Base-by-base conservation (phyloP, 1,140 invertebrate genomes). In the Euwallacea similis region DNA sequence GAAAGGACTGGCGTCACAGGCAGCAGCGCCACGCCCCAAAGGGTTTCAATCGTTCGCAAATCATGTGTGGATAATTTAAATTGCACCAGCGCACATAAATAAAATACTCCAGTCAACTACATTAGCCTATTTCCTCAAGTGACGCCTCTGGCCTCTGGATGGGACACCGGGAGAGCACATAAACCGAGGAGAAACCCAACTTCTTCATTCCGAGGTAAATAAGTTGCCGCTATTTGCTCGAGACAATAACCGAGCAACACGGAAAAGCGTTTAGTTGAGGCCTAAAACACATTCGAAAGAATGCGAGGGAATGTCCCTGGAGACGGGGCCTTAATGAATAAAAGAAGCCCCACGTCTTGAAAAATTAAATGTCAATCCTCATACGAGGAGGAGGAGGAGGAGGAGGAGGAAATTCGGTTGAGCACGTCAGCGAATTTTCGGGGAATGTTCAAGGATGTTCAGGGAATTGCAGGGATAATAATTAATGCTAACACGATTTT, bases 41-140 rank as follows among this genome's bases (percentile, higher is more conserved):
- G 71, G 16, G 68, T 72, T 72, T 68, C 71, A 72, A 72, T 72
- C 66, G 44, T 72, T 72, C 65, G 66, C 66, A 68, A 72, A 72
- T 72, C 71, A 72, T 66, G 71, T 72, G 71, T 72, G 71, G 21
- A 72, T 72, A 72, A 72, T 72, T 68, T 72, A 72, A 72, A 72
- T 72, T 72, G 66, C 71, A 68, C 55, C 67, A 72, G 21, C 21
- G 21, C 21, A 33, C 21, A 72, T 72, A 67, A 72, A 67, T 71
- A 60, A 60, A 41, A 33, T 60, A 60, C 42, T 60, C 42, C 58
- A 60, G n/a, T 60, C 46, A 50, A 50, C 9, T 50, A 50, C 46
- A 50, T 50, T 6, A 50, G 21, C 21, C 21, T 33, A 33, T 33
- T 33, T 33, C 21, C 21, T 33, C 21, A 33, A 33, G 21, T 33